These are phyloP conservation scores for Scrobipalpa atriplicella DNA, from an alignment of 2,888 invertebrate species.

Conservation along the genomic window DNA sequence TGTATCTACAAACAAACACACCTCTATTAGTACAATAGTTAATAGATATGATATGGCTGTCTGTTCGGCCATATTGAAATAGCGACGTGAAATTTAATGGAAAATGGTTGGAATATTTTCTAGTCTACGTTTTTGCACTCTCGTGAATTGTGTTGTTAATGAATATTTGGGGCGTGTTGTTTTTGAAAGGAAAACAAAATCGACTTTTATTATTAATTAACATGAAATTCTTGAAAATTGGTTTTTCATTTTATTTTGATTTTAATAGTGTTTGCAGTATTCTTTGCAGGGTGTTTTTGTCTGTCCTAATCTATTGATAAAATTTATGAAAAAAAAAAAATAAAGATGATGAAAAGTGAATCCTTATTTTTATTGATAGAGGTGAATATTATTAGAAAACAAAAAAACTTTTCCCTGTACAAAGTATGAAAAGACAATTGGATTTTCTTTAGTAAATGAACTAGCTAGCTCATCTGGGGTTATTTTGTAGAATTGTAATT, in stretches of 20 bases:
- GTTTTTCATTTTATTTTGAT: neutral
- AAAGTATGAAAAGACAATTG: no score
- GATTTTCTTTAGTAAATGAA: no score
- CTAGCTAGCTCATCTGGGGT: no score
- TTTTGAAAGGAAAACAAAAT: slow-evolving; percentile 3
- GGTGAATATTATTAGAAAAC: no score
- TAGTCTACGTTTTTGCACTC: neutral
- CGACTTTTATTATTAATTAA: slow-evolving; percentile 2
- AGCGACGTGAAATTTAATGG: slow-evolving; percentile 14
- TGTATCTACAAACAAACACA: neutral
- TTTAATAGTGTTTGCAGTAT: neutral
- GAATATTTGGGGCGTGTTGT: neutral
- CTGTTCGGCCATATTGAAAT: neutral
- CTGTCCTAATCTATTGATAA: neutral
- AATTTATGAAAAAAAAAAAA: no score
- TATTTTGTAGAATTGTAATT: no score
- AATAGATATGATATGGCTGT: neutral
- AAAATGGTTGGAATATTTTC: slow-evolving; percentile 6
- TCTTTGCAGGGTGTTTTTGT: neutral
- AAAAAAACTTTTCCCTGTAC: no score
- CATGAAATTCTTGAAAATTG: neutral
- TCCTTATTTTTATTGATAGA: no score
- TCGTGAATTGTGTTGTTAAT: slow-evolving; percentile 1
- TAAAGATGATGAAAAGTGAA: no score
- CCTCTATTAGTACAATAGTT: no score